Conservation (phyloP, 2,888 invertebrate genomes). For the Troglohyphantes excavatus region DNA sequence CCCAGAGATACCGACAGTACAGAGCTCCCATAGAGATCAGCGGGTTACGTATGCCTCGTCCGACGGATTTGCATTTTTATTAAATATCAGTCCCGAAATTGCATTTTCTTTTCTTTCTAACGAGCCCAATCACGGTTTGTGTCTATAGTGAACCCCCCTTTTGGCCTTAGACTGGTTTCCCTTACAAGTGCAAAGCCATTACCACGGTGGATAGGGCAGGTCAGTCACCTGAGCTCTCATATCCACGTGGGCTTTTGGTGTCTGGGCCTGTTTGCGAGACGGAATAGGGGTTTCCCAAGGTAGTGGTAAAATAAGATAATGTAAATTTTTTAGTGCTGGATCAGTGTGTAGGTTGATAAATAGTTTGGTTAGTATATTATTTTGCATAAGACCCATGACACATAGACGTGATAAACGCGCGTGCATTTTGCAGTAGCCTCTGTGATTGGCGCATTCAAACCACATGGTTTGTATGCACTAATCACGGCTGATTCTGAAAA, state of each 20-base stretch:
- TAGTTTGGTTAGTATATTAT: too few relatives aligned
- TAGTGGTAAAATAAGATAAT: too few relatives aligned
- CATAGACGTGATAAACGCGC: too few relatives aligned
- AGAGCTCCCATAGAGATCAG: background rate
- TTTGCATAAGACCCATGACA: too few relatives aligned
- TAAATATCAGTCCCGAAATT: background rate
- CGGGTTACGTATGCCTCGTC: background rate
- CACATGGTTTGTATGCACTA: too few relatives aligned
- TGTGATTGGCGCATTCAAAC: too few relatives aligned
- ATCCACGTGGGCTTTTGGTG: too few relatives aligned
- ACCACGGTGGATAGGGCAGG: background rate
- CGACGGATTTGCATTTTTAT: conserved; percentile 14
- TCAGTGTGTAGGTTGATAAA: too few relatives aligned
- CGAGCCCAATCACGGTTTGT: background rate
- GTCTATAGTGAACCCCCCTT: background rate
- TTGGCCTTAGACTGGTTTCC: conserved; percentile 48
- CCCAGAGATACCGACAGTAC: too few relatives aligned
- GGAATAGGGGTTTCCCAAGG: background rate
- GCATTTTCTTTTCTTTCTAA: background rate
- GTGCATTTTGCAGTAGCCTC: too few relatives aligned
- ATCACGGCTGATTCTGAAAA: too few relatives aligned
- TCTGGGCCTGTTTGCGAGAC: background rate
- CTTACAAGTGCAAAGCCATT: conserved; percentile 25
- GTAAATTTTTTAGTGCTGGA: too few relatives aligned
- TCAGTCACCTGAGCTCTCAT: conserved; percentile 20